Evolutionary conservation across 2,113 vertebrate species (phyloP).

Genomic region (Vulpes vulpes): DNA sequence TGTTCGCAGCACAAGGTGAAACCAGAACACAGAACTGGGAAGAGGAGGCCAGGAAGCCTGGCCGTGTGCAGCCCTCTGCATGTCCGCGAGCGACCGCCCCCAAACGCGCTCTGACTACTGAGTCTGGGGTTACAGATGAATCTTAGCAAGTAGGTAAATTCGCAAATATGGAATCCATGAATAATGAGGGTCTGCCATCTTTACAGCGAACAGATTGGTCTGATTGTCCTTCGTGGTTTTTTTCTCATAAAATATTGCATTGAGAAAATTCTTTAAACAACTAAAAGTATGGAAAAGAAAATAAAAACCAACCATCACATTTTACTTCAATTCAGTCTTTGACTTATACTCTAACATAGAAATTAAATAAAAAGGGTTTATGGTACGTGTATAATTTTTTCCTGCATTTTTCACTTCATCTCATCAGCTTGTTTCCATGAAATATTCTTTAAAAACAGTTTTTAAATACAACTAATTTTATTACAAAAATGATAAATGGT

Average conservation of each 20-base stretch:
- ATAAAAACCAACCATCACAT: neutral
- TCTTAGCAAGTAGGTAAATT: neutral
- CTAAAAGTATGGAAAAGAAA: neutral
- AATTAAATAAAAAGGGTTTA: neutral
- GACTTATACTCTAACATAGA: neutral
- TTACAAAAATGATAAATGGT: neutral
- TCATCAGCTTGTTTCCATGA: neutral
- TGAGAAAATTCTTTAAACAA: neutral
- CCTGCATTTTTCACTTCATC: neutral
- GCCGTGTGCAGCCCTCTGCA: neutral
- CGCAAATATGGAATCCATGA: neutral
- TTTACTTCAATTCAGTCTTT: neutral
- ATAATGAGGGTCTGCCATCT: too few species aligned
- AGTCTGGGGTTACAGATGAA: neutral
- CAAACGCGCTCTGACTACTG: rapidly evolving
- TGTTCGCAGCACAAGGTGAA: neutral
- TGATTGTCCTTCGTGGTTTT: neutral
- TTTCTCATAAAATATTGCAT: neutral
- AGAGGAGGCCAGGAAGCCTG: neutral
- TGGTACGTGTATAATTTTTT: neutral
- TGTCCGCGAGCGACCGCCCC: neutral
- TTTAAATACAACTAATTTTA: neutral
- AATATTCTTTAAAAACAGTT: neutral
- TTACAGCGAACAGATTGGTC: neutral
- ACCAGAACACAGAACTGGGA: neutral